Evolutionary conservation across 2,113 vertebrate species (phyloP).

Genomic region (Rhombomys opimus): DNA sequence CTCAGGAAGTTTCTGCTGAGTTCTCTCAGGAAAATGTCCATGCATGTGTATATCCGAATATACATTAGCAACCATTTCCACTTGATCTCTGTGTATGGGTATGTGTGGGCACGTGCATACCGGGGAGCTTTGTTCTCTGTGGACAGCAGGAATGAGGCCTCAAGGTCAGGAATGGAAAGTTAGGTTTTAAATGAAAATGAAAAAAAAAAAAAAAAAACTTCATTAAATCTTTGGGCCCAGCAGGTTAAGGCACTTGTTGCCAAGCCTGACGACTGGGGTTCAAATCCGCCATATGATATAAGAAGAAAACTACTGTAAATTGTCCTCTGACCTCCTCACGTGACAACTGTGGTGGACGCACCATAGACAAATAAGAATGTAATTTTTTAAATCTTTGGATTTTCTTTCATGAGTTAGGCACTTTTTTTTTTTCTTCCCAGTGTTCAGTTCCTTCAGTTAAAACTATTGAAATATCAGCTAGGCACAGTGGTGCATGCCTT

Average conservation of each 20-base stretch:
- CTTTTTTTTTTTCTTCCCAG: background rate
- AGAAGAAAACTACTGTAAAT: background rate
- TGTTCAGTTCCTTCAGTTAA: background rate
- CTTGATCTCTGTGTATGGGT: background rate
- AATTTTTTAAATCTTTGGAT: background rate
- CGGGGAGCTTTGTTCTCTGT: background rate
- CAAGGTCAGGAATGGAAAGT: background rate
- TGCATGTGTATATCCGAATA: background rate
- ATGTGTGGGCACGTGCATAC: fast-evolving
- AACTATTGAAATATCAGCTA: background rate
- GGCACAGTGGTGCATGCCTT: too few species aligned
- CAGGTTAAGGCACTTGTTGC: background rate
- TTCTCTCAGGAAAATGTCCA: background rate
- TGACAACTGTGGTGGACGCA: too few species aligned
- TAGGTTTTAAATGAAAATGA: background rate
- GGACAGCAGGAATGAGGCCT: background rate
- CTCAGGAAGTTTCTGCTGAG: background rate
- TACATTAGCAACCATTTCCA: background rate
- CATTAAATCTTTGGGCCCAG: background rate
- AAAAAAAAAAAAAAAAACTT: slow-evolving; percentile 6
- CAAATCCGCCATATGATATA: background rate
- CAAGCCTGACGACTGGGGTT: background rate
- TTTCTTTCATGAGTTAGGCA: slow-evolving; percentile 15
- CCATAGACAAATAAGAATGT: background rate
- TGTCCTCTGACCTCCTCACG: background rate